phyloP scores from a whole-genome alignment of 2,797 vertebrate genomes.

The Cynopterus sphinx region DNA sequence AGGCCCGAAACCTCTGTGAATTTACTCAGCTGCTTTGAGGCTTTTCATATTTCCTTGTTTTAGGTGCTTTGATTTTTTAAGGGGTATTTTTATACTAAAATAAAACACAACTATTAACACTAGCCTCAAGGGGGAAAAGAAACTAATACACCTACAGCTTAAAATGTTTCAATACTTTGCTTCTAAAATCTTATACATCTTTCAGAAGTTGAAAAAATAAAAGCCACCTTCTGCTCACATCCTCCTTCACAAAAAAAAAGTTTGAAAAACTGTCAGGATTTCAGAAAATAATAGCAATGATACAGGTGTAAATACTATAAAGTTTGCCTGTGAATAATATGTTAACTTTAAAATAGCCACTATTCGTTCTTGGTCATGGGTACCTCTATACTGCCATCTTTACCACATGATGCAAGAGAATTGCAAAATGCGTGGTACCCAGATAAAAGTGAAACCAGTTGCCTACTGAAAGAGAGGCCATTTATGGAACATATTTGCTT shows the following conservation, averaged over 20 bases:
- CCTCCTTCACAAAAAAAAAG: neutral
- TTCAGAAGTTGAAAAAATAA: conserved; percentile 65
- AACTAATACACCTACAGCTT: conserved; percentile 40
- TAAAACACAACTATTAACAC: conserved; percentile 62
- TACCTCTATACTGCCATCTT: neutral
- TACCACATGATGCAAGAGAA: neutral
- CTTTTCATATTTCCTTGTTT: conserved; percentile 56
- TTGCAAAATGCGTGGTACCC: neutral
- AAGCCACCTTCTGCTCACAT: neutral
- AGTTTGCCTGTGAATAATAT: conserved; percentile 28
- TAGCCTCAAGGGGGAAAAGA: conserved; percentile 42
- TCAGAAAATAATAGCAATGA: conserved; percentile 40
- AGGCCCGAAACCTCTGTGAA: conserved; percentile 26
- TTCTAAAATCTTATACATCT: conserved; percentile 54
- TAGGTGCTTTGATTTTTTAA: conserved; percentile 53
- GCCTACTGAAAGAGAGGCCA: conserved; percentile 56
- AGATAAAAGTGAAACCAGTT: conserved; percentile 50
- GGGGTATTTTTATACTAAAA: conserved; percentile 64
- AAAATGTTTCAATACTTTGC: conserved; percentile 40
- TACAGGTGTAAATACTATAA: conserved; percentile 1
- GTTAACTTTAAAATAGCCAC: neutral
- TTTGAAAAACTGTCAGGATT: conserved; percentile 43
- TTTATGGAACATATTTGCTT: conserved; percentile 45
- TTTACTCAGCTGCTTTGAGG: conserved; percentile 70
- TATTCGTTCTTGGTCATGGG: neutral